Conservation (phyloP, 1,140 invertebrate species). For the Trinorchestia longiramus region DNA sequence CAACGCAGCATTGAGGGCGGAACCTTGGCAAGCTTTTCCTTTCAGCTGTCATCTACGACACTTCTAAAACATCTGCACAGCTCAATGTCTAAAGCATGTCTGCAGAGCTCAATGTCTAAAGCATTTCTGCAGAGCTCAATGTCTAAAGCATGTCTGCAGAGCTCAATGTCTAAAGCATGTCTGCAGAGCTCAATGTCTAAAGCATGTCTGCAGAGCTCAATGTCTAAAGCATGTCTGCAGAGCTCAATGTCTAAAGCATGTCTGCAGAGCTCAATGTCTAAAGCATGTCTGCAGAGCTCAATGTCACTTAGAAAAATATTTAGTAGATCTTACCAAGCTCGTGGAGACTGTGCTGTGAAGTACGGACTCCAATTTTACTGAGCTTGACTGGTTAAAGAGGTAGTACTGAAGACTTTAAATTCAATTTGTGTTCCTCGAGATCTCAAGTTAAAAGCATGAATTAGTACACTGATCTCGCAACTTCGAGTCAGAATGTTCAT, state of each 20-base stretch:
- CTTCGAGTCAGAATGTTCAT: no score
- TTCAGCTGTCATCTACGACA: background rate
- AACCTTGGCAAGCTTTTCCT: background rate
- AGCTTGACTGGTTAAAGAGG: background rate
- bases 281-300: background rate
- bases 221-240: slow-evolving; percentile 1
- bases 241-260: slow-evolving; percentile 10
- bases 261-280: background rate
- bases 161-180: slow-evolving; percentile 10
- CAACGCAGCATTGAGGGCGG: background rate
- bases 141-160: background rate
- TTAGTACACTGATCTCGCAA: no score
- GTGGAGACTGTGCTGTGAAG: no score
- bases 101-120: background rate
- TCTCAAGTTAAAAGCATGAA: background rate
- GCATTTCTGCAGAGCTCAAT: background rate
- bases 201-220: background rate
- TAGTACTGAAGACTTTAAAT: no score
- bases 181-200: background rate
- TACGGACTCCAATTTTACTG: no score
- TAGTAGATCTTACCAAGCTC: no score
- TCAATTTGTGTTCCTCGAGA: background rate
- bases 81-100: no score
- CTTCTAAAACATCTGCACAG: no score
- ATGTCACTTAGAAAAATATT: background rate